Base-by-base conservation (phyloP, 2,888 invertebrate genomes). In the Ophonus ardosiacus region DNA sequence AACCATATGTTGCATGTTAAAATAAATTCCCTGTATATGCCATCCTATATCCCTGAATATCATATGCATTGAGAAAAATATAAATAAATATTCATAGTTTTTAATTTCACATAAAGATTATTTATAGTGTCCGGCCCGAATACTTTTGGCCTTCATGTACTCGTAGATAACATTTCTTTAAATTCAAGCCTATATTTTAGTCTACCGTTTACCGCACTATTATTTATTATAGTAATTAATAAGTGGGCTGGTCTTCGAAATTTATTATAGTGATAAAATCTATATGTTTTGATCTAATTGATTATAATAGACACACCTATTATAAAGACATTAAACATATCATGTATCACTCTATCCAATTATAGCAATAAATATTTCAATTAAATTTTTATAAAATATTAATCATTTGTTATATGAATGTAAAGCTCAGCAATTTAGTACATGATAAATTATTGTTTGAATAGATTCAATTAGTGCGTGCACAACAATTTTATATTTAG, bases 321-420 rank as follows among this genome's bases (percentile, higher is more conserved):
- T 68, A 38, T 68, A 68, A 68, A 68, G 68, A 68, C 68, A 68
- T 68, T 68, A 68, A 31, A 63, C 63, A 24, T 63, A 18, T 68
- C 31, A 68, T 13, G 4, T 68, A 15, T 31, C 18, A 24, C 63
- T 63, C 21, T 68, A 68, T 68, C 5, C 7, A 15, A 38, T 68
- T 38, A 68, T 38, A n/a, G 68, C 10, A 7, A 68, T 63, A 63
- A 63, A 63, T 63, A 63, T 21, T 24, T 24, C 21, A 21, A 3
- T 3, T 13, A 2, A 51, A 51, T 10, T 51, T 51, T 8, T 0
- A 51, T 51, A 5, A 51, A 51, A 51, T 51, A 51, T 51, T 51
- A 51, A 10, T 51, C 10, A 51, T 51, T 51, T 13, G 13, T 51
- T 5, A 10, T 51, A 51, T 51, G 13, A 51, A 8, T 51, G 4